phyloP scores from a whole-genome alignment of 2,797 vertebrate species.

The Sebastes ruberrimus region DNA sequence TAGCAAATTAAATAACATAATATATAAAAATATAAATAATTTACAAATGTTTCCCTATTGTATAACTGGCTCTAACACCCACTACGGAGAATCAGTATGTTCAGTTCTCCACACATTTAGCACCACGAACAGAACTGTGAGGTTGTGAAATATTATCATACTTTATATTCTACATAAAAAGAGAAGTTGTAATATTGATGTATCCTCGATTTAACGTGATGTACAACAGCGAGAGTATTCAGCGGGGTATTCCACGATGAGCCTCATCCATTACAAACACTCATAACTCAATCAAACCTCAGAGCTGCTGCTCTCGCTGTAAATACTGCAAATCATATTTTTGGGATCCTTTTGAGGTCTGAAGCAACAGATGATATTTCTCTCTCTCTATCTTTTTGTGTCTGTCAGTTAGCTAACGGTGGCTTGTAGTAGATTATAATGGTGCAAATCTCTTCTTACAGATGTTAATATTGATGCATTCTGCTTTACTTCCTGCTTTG shows the following conservation, averaged over 20 bases:
- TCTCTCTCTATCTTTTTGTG: neutral
- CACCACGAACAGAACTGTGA: no score
- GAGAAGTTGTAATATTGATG: neutral
- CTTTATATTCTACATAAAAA: neutral
- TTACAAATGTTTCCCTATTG: neutral
- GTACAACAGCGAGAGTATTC: neutral
- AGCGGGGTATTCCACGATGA: neutral
- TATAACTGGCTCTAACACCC: neutral
- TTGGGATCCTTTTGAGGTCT: slow-evolving; percentile 8
- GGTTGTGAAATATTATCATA: neutral
- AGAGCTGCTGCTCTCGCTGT: slow-evolving; percentile 1
- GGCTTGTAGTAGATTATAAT: neutral
- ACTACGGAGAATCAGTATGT: neutral
- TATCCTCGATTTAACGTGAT: neutral
- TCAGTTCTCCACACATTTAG: neutral
- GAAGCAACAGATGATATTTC: slow-evolving; percentile 19
- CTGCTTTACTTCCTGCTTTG: neutral
- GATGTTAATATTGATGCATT: slow-evolving; percentile 2
- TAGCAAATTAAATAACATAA: neutral
- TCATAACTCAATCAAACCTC: slow-evolving; percentile 22
- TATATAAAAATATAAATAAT: neutral
- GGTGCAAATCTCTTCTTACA: slow-evolving; percentile 5
- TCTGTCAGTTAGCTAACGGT: neutral
- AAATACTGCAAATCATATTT: slow-evolving; percentile 23
- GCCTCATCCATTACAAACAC: slow-evolving; percentile 22